Conservation (phyloP, 2,888 invertebrate species). For the Brenthis hecate region DNA sequence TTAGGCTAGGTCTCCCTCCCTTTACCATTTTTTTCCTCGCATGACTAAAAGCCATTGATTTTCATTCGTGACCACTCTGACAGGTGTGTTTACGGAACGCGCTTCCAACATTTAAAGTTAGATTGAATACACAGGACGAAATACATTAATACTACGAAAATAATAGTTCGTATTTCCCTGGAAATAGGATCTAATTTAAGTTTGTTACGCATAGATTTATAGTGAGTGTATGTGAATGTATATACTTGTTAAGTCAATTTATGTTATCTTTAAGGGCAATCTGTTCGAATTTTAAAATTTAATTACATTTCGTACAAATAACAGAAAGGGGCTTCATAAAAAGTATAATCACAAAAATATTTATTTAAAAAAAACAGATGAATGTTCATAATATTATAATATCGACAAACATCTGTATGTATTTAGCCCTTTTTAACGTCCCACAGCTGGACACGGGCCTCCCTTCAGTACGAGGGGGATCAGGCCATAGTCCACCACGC, state of each 20-base stretch:
- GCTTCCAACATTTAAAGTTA: slow-evolving; percentile 63
- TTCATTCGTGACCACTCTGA: slow-evolving; percentile 70
- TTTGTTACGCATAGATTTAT: not conserved
- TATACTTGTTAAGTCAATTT: not conserved
- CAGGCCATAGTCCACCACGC: no score
- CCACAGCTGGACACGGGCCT: no score
- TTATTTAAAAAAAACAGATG: no score
- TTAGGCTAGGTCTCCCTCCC: not conserved
- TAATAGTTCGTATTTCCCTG: slow-evolving; percentile 13
- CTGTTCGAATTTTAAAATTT: not conserved
- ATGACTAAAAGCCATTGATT: slow-evolving; percentile 63
- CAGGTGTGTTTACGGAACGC: slow-evolving; percentile 65
- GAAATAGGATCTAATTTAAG: slow-evolving; percentile 16
- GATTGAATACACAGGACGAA: slow-evolving; percentile 49
- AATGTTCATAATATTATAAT: no score
- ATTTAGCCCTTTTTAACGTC: no score
- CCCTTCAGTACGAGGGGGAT: no score
- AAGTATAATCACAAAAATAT: no score
- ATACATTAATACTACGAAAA: slow-evolving; percentile 17
- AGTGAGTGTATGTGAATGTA: not conserved
- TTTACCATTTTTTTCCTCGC: slow-evolving; percentile 50
- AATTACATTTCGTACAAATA: not conserved
- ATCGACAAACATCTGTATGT: no score
- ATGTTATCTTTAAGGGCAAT: not conserved
- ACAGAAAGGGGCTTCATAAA: no score